These are phyloP conservation scores for Bicyclus anynana DNA, from an alignment of 1,140 invertebrate species.

Conservation along the genomic window DNA sequence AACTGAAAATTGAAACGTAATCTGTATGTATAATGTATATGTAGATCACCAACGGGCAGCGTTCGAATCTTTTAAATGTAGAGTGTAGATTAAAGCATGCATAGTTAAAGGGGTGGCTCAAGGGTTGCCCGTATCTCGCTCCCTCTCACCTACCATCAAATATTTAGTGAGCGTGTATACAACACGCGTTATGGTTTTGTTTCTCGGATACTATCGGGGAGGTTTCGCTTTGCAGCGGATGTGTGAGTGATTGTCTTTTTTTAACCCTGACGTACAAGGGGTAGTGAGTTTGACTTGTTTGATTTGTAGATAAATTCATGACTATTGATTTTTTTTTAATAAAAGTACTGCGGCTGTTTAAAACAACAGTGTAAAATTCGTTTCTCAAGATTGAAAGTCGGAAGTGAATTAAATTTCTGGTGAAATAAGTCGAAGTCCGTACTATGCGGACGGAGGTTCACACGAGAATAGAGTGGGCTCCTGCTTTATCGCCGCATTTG, in stretches of 20 bases:
- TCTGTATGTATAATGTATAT: not conserved
- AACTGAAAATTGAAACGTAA: too few species aligned
- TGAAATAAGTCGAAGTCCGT: not conserved
- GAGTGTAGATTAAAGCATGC: conserved; percentile 39
- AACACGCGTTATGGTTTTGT: not conserved
- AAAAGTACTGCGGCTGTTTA: too few species aligned
- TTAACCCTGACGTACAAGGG: too few species aligned
- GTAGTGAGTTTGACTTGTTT: too few species aligned
- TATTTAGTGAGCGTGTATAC: conserved; percentile 7
- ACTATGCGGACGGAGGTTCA: not conserved
- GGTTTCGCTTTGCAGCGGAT: too few species aligned
- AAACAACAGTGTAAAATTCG: too few species aligned
- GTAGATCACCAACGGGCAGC: not conserved
- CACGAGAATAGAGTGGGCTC: not conserved
- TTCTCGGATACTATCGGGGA: too few species aligned
- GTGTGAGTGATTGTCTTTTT: too few species aligned
- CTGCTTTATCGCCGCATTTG: not conserved
- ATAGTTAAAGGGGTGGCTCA: conserved; percentile 35
- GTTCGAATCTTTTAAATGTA: conserved; percentile 2
- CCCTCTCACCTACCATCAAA: conserved; percentile 4
- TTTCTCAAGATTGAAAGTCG: not conserved
- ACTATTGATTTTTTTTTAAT: too few species aligned
- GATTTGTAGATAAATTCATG: too few species aligned
- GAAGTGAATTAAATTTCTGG: not conserved
- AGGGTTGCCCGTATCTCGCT: not conserved